A percentile compares a stretch with the other conserved stretches of the same genome.
These are phyloP conservation scores for Noctuana brunneofusca DNA, from an alignment of 2,888 invertebrate species.

Conservation along the genomic window DNA sequence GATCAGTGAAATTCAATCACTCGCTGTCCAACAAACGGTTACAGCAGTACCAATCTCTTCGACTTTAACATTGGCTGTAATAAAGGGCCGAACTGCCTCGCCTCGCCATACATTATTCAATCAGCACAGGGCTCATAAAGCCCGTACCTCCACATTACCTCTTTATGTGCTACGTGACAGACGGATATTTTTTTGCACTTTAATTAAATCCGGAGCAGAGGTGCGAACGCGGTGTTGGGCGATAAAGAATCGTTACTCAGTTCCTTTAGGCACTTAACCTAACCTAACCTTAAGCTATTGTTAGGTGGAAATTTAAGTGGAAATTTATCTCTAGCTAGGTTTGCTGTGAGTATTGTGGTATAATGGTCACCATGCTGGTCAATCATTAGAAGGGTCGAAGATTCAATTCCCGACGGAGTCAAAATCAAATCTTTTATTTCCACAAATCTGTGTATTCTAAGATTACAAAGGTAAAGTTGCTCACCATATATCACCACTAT, in stretches of 20 bases:
- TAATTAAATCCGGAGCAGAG: slow-evolving; percentile 44
- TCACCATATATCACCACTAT: too few relatives aligned
- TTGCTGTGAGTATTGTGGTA: too few relatives aligned
- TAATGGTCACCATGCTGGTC: too few relatives aligned
- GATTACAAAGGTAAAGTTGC: too few relatives aligned
- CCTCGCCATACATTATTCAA: slow-evolving; percentile 46
- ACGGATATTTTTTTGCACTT: slow-evolving; percentile 43
- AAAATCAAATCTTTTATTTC: too few relatives aligned
- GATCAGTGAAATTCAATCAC: not conserved
- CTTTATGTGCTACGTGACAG: slow-evolving; percentile 48
- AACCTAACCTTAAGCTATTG: not conserved
- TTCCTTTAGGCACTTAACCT: not conserved
- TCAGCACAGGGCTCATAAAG: slow-evolving; percentile 44
- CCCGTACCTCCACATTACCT: slow-evolving; percentile 31
- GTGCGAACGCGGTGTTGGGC: slow-evolving; percentile 17
- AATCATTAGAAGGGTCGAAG: too few relatives aligned
- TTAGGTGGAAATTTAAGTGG: too few relatives aligned
- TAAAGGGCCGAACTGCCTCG: slow-evolving; percentile 25
- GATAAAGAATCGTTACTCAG: slow-evolving; percentile 6
- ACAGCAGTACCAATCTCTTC: not conserved
- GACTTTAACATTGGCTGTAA: slow-evolving; percentile 19
- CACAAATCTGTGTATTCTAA: too few relatives aligned
- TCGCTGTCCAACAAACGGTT: not conserved
- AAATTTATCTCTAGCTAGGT: too few relatives aligned
- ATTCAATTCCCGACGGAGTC: too few relatives aligned